Evolutionary conservation across 1,140 invertebrate genomes (phyloP).

Genomic region (Brachionus angularis): DNA sequence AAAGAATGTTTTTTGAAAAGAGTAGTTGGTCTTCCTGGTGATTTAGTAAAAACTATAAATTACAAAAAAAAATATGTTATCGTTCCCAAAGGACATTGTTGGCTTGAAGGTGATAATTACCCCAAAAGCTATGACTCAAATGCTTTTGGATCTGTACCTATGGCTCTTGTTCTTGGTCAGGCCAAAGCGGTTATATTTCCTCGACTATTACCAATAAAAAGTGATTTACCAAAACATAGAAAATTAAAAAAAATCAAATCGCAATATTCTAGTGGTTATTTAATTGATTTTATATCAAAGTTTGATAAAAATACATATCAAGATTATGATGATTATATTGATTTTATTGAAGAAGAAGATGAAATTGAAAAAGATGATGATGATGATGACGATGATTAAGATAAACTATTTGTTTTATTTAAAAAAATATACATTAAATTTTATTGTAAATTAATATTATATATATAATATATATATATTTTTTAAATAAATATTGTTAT

Average conservation of each 20-base stretch:
- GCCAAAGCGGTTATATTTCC: constrained; percentile 32
- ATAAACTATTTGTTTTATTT: background rate
- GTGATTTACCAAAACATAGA: constrained; percentile 5
- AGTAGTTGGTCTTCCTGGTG: constrained; percentile 25
- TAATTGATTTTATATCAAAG: constrained; percentile 3
- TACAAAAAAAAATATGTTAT: constrained; percentile 40
- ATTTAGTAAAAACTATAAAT: constrained; percentile 40
- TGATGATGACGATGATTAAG: background rate
- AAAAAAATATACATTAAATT: background rate
- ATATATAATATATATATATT: too few species aligned
- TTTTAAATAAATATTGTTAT: too few species aligned
- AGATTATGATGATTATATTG: too few species aligned
- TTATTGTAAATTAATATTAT: background rate
- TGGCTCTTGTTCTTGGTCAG: constrained; percentile 21
- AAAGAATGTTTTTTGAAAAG: constrained; percentile 43
- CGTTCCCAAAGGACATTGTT: constrained; percentile 42
- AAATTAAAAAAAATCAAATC: background rate
- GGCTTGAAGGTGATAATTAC: constrained; percentile 42
- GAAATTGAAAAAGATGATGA: too few species aligned
- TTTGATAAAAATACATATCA: too few species aligned
- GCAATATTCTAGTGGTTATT: too few species aligned
- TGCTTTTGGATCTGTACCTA: constrained; percentile 12
- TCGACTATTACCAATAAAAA: background rate
- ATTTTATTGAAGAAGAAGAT: too few species aligned
- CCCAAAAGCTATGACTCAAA: constrained; percentile 29